phyloP scores from a whole-genome alignment of 2,888 invertebrate genomes.

The Melanchra persicariae region DNA sequence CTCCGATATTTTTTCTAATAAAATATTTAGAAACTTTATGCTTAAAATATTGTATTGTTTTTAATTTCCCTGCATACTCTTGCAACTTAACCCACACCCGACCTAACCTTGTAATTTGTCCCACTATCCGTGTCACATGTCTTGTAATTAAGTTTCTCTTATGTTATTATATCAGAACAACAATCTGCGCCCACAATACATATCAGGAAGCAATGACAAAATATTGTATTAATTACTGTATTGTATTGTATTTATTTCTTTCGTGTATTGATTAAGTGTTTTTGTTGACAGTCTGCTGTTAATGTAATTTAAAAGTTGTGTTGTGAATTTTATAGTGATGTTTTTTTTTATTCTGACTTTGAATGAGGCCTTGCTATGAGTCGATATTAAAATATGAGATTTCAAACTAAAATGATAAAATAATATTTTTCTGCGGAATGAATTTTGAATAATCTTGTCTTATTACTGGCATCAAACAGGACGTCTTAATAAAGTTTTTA shows the following conservation, averaged over 20 bases:
- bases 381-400: too few relatives aligned
- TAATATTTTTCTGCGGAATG: neutral
- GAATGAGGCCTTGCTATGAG: too few relatives aligned
- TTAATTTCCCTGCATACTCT: neutral
- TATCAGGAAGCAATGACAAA: constrained; percentile 53
- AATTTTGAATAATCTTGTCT: neutral
- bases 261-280: constrained; percentile 23
- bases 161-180: constrained; percentile 71
- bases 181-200: constrained; percentile 65
- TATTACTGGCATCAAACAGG: constrained; percentile 1
- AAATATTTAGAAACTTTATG: neutral
- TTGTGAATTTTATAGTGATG: neutral
- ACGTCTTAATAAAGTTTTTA: constrained; percentile 19
- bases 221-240: constrained; percentile 43
- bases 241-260: constrained; percentile 45
- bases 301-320: constrained; percentile 18
- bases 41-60: neutral
- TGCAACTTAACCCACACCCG: constrained; percentile 39
- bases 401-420: too few relatives aligned
- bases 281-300: constrained; percentile 25
- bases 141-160: constrained; percentile 79
- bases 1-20: too few relatives aligned
- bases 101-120: constrained; percentile 75
- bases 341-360: neutral
- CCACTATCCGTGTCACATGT: constrained; percentile 78